phyloP scores from a whole-genome alignment of 2,888 invertebrate genomes.

The Eugnorisma glareosa region DNA sequence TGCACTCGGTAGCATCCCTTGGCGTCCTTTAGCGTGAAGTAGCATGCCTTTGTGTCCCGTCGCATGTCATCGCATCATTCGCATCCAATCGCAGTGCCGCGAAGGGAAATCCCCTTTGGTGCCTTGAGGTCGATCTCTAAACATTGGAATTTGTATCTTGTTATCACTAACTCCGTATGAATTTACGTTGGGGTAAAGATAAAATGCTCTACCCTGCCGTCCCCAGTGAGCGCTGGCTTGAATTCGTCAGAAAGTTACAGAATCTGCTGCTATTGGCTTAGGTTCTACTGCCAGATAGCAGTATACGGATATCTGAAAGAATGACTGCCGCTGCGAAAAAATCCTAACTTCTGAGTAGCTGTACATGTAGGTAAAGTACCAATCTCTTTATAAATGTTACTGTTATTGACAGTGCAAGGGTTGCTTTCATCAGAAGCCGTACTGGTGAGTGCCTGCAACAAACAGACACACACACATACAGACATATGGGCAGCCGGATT shows the following conservation, averaged over 20 bases:
- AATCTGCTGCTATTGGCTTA: neutral
- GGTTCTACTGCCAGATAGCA: neutral
- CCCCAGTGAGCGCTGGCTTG: neutral
- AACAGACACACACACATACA: neutral
- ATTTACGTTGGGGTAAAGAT: too few relatives aligned
- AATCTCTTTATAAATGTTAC: conserved; percentile 30
- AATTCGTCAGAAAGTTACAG: neutral
- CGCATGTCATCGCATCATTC: too few relatives aligned
- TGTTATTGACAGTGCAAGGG: conserved; percentile 5
- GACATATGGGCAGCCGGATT: conserved; percentile 5
- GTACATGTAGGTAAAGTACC: neutral
- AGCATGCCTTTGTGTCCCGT: too few relatives aligned
- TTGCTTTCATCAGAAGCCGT: conserved; percentile 39
- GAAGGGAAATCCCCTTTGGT: neutral
- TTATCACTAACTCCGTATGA: too few relatives aligned
- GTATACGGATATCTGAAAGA: neutral
- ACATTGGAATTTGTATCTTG: too few relatives aligned
- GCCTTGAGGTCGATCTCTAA: neutral
- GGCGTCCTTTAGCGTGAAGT: too few relatives aligned
- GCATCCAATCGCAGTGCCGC: too few relatives aligned
- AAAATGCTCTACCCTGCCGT: too few relatives aligned
- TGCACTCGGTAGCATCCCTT: too few relatives aligned
- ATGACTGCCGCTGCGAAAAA: neutral
- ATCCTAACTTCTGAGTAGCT: neutral
- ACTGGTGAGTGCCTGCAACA: conserved; percentile 14